These are phyloP conservation scores for Coracias cyanogaster DNA, from an alignment of 2,797 vertebrate genomes.

Conservation along the genomic window DNA sequence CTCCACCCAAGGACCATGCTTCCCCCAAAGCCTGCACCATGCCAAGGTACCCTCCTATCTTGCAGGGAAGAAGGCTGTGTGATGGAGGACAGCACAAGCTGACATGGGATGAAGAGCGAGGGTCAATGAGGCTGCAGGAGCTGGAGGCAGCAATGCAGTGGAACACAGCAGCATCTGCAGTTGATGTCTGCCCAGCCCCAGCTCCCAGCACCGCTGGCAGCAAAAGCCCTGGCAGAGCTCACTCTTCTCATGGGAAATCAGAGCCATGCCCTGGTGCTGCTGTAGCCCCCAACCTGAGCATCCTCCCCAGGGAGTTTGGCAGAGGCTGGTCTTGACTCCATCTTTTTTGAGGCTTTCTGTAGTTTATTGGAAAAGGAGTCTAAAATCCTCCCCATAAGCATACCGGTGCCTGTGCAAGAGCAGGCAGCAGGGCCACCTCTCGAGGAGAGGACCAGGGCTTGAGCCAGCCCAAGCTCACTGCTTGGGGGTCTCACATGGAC, in stretches of 20 bases:
- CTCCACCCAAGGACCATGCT: neutral
- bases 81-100: fast-evolving
- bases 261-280: fast-evolving
- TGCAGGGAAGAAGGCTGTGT: fast-evolving
- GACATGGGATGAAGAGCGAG: fast-evolving
- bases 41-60: neutral
- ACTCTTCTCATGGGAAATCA: neutral
- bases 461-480: neutral
- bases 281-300: neutral
- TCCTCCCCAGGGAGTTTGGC: neutral
- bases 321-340: neutral
- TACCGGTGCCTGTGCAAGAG: neutral
- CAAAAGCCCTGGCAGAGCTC: neutral
- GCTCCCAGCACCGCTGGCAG: neutral
- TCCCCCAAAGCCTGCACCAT: neutral
- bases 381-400: neutral
- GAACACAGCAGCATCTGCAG: fast-evolving
- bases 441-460: neutral
- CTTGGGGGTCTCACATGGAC: neutral
- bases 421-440: neutral
- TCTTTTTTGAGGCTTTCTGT: neutral
- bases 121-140: neutral
- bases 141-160: neutral
- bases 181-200: neutral
- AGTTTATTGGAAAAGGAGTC: neutral